phyloP scores from a whole-genome alignment of 2,888 invertebrate species.

The Netelia melanura region DNA sequence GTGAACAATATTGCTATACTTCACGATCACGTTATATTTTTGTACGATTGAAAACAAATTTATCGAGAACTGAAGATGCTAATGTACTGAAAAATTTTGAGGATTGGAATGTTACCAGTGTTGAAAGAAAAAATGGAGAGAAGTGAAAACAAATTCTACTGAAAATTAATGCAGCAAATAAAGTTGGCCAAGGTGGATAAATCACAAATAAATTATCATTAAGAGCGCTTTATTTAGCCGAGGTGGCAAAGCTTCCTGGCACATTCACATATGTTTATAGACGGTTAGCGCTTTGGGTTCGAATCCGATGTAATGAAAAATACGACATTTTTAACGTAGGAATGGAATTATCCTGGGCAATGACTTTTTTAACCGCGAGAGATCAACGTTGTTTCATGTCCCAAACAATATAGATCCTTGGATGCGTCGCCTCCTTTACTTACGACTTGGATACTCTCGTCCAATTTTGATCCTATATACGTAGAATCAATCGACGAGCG shows the following conservation, averaged over 20 bases:
- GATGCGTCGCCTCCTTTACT: slow-evolving; percentile 2
- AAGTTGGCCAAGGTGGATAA: slow-evolving; percentile 8
- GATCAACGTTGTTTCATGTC: not conserved
- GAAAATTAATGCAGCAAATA: slow-evolving; percentile 16
- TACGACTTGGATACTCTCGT: slow-evolving; percentile 8
- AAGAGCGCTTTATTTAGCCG: slow-evolving; percentile 63
- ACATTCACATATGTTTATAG: slow-evolving; percentile 13
- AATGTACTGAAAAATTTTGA: not conserved
- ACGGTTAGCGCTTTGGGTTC: not conserved
- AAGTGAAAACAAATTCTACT: not conserved
- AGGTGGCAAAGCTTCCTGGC: slow-evolving; percentile 45
- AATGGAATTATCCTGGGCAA: not conserved
- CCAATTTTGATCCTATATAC: slow-evolving; percentile 3
- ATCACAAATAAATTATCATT: slow-evolving; percentile 32
- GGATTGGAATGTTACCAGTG: not conserved
- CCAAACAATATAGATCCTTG: not conserved
- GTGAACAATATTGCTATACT: slow-evolving; percentile 14
- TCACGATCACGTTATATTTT: not conserved
- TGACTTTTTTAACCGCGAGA: not conserved
- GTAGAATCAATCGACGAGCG: not conserved
- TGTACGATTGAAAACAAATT: slow-evolving; percentile 3
- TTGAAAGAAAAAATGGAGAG: not conserved
- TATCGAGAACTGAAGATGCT: not conserved
- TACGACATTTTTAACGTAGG: not conserved
- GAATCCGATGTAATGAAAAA: not conserved